phyloP scores from a whole-genome alignment of 2,888 invertebrate genomes.

The Aspidiotus destructor region DNA sequence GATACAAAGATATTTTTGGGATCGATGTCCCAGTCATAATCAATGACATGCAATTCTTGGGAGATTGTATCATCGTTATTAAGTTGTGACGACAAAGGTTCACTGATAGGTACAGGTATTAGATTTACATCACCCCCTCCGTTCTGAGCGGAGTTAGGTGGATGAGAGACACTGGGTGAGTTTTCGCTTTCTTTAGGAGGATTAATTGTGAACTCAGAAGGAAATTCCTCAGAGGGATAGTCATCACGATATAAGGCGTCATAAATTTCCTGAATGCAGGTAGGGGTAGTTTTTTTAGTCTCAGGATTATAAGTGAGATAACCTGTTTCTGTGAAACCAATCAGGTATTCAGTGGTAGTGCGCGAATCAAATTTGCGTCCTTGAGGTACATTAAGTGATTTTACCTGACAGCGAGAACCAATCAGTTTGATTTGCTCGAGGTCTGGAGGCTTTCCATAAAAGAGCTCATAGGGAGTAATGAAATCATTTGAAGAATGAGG shows the following conservation, averaged over 20 bases:
- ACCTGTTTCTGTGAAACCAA: neutral
- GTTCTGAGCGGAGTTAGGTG: neutral
- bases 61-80: too few relatives aligned
- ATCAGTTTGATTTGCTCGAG: neutral
- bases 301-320: neutral
- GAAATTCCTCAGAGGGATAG: neutral
- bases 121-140: neutral
- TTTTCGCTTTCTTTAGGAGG: too few relatives aligned
- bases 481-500: too few relatives aligned
- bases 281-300: neutral
- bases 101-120: neutral
- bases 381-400: neutral
- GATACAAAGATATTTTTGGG: neutral
- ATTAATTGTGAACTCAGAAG: neutral
- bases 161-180: neutral
- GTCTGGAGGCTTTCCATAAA: neutral
- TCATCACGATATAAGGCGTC: neutral
- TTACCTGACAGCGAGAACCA: neutral
- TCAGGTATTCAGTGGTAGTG: neutral
- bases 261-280: neutral
- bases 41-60: neutral
- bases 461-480: neutral
- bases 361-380: neutral
- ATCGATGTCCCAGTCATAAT: neutral
- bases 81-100: neutral